phyloP scores from a whole-genome alignment of 2,113 vertebrate genomes.

The Bos indicus region DNA sequence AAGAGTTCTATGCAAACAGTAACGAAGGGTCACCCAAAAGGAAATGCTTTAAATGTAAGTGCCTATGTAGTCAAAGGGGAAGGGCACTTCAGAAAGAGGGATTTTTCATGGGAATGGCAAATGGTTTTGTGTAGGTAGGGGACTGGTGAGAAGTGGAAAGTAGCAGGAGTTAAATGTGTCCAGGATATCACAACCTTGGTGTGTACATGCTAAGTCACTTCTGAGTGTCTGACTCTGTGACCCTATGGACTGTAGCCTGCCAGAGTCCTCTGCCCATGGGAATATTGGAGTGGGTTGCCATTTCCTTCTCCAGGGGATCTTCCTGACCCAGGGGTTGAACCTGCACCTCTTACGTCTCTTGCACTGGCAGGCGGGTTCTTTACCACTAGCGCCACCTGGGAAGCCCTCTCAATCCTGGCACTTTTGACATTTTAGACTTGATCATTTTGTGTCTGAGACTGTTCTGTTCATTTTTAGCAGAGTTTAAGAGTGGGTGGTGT shows the following conservation, averaged over 20 bases:
- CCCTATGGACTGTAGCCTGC: background rate
- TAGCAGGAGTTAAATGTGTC: background rate
- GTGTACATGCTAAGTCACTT: background rate
- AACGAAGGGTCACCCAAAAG: background rate
- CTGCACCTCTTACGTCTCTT: background rate
- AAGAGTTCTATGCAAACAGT: background rate
- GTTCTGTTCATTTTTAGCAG: background rate
- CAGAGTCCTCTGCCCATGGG: background rate
- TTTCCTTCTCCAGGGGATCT: background rate
- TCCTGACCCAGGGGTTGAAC: background rate
- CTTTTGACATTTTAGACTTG: background rate
- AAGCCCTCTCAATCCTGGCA: background rate
- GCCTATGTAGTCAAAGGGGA: background rate
- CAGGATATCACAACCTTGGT: background rate
- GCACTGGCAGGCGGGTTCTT: background rate
- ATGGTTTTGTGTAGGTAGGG: background rate
- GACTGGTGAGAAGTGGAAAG: background rate
- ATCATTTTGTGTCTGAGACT: background rate
- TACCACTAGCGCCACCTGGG: background rate
- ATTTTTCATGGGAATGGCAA: background rate
- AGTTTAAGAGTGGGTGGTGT: background rate
- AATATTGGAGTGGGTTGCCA: background rate
- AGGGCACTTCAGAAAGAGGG: background rate
- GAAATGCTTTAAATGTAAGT: background rate
- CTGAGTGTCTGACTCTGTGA: background rate